phyloP scores from a whole-genome alignment of 1,140 invertebrate genomes.

The Drosophila elegans region DNA sequence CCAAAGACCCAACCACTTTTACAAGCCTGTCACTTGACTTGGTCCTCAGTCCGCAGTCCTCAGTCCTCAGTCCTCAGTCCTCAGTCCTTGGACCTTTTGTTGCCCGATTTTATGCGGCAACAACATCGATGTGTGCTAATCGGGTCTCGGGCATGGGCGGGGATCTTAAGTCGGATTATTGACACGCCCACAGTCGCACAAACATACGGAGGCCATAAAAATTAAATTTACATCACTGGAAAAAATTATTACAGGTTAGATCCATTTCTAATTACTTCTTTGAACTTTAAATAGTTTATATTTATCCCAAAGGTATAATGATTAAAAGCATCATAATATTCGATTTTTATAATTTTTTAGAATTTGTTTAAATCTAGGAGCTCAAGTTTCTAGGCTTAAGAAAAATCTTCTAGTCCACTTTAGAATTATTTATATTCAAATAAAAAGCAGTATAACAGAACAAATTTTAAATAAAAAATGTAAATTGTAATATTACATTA shows the following conservation, averaged over 20 bases:
- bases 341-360: too few species aligned
- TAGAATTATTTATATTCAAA: too few species aligned
- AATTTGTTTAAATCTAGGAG: too few species aligned
- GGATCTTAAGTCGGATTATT: conserved; percentile 52
- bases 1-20: conserved; percentile 54
- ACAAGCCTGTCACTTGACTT: conserved; percentile 70
- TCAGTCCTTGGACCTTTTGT: conserved; percentile 10
- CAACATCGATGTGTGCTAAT: conserved; percentile 53
- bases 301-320: too few species aligned
- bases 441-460: too few species aligned
- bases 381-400: too few species aligned
- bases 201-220: conserved; percentile 34
- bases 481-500: too few species aligned
- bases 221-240: conserved; percentile 19
- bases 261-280: not conserved
- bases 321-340: too few species aligned
- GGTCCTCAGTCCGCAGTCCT: conserved; percentile 2
- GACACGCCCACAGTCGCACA: conserved; percentile 31
- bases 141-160: conserved; percentile 30
- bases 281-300: too few species aligned
- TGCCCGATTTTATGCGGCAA: conserved; percentile 45
- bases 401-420: too few species aligned
- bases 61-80: not conserved
- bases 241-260: not conserved
- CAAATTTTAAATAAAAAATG: too few species aligned